Evolutionary conservation across 2,797 vertebrate species (phyloP).

Genomic region (Gymnoscopelus microlampas): DNA sequence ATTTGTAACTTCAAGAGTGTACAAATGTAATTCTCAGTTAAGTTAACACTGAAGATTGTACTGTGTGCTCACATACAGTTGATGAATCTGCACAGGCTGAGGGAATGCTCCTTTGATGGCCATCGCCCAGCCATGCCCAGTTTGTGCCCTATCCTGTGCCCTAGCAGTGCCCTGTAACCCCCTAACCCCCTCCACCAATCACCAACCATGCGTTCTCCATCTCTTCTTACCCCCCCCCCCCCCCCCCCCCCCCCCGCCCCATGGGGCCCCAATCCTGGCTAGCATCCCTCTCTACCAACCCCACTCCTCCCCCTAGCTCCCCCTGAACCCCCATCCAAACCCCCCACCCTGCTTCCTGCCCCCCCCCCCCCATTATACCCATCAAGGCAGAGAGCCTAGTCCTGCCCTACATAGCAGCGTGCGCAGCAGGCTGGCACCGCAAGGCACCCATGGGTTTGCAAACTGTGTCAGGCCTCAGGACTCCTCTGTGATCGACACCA

Average conservation of each 20-base stretch:
- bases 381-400: conserved; percentile 66
- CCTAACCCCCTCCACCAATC: background rate
- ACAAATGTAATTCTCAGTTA: background rate
- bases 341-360: background rate
- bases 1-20: background rate
- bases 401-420: conserved; percentile 81
- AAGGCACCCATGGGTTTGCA: conserved; percentile 75
- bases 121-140: conserved; percentile 41
- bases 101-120: conserved; percentile 70
- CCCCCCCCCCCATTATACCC: conserved; percentile 25
- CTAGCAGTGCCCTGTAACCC: conserved; percentile 40
- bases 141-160: conserved; percentile 52
- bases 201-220: background rate
- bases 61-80: conserved; percentile 11
- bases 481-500: conserved; percentile 72
- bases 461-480: conserved; percentile 84
- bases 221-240: conserved; percentile 3
- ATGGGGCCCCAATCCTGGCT: conserved; percentile 71
- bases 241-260: conserved; percentile 62
- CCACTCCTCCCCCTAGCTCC: background rate
- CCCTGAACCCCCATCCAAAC: background rate
- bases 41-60: background rate
- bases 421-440: conserved; percentile 73
- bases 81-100: conserved; percentile 52
- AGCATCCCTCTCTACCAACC: conserved; percentile 46